Percentiles rank a stretch among this genome's conserved stretches.
Conservation (phyloP, 2,888 invertebrate genomes). For the Steinernema scapterisci region DNA sequence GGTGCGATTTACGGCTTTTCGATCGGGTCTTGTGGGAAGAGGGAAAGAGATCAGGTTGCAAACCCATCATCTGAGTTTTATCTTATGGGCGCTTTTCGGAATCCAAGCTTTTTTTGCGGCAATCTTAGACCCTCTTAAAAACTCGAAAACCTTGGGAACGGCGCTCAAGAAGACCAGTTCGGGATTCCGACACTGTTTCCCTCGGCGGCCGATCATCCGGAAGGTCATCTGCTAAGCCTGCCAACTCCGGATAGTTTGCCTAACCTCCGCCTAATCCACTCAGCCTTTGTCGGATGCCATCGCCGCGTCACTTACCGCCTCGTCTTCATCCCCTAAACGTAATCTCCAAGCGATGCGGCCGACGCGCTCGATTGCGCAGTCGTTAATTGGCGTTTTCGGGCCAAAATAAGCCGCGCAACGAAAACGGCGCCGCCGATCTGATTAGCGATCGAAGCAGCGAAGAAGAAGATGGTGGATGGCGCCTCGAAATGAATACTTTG, state of each 20-base stretch:
- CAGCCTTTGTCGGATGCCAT: conserved; percentile 30
- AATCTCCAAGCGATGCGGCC: conserved; percentile 12
- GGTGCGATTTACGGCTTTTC: conserved; percentile 23
- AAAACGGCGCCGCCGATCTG: neutral
- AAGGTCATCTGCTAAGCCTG: conserved; percentile 22
- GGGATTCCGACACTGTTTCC: conserved; percentile 23
- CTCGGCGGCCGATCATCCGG: conserved; percentile 7
- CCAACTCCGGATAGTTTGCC: conserved; percentile 14
- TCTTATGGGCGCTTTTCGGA: no score
- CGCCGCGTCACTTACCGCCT: conserved; percentile 30
- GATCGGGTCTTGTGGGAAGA: neutral
- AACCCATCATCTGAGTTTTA: no score
- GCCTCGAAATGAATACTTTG: conserved; percentile 6
- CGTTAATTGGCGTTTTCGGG: conserved; percentile 28
- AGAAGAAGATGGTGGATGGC: neutral
- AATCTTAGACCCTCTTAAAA: no score
- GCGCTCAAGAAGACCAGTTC: neutral
- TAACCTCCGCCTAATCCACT: conserved; percentile 29
- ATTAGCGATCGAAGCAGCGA: neutral
- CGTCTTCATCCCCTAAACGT: neutral
- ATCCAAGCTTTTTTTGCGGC: no score
- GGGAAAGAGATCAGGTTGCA: neutral
- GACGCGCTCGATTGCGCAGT: conserved; percentile 3
- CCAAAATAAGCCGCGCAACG: conserved; percentile 9
- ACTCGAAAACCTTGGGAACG: no score